Conservation (phyloP, 92 coral and sea anemone species). For the Epizoanthus fatuus region DNA sequence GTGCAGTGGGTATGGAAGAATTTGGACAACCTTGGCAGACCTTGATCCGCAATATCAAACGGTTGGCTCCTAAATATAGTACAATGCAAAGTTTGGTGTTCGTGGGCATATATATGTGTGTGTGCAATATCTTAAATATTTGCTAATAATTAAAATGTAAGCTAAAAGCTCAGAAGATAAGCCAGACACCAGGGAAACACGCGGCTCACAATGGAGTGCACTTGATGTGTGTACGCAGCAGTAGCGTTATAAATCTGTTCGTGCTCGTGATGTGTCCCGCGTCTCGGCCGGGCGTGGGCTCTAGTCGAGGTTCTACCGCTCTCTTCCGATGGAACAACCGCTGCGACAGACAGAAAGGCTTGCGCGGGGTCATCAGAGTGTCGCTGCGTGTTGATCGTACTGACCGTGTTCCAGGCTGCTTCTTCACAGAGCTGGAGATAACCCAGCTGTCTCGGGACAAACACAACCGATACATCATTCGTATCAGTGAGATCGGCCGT, state of each 20-base stretch:
- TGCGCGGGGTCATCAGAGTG: conserved; percentile 61
- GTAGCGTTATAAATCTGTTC: conserved; percentile 41
- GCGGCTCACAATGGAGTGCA: conserved; percentile 9
- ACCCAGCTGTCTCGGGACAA: conserved; percentile 57
- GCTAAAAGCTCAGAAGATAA: background rate
- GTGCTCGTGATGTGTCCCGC: conserved; percentile 53
- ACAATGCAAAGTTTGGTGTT: background rate
- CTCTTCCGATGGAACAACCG: conserved; percentile 41
- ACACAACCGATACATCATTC: conserved; percentile 80
- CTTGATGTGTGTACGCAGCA: conserved; percentile 1
- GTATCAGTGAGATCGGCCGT: conserved; percentile 85
- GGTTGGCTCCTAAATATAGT: too few relatives aligned
- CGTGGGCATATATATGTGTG: background rate
- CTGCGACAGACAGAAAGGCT: conserved; percentile 81
- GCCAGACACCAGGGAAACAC: conserved; percentile 30
- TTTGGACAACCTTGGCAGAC: too few relatives aligned
- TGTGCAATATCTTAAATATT: background rate
- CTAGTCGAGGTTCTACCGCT: conserved; percentile 6
- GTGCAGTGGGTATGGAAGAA: too few relatives aligned
- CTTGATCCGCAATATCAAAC: too few relatives aligned
- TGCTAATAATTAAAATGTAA: background rate
- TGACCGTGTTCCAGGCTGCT: conserved; percentile 68
- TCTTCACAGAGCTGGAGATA: conserved; percentile 64
- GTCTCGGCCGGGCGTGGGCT: conserved; percentile 16
- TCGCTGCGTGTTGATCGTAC: conserved; percentile 64